Conservation (phyloP, 1,140 invertebrate genomes). For the Charaxes varanes region DNA sequence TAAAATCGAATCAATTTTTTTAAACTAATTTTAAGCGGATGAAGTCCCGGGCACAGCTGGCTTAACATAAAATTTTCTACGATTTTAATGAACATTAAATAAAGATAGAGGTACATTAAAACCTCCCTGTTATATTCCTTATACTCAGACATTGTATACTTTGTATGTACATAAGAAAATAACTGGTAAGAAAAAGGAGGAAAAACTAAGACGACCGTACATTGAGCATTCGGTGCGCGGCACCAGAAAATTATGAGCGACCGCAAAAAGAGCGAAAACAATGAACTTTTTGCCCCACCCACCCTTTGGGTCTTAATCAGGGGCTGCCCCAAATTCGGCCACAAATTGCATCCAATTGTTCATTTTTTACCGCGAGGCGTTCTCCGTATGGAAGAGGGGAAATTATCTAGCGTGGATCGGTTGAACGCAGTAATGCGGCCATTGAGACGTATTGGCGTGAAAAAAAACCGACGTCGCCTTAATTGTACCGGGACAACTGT, state of each 20-base stretch:
- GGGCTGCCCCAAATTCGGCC: constrained; percentile 61
- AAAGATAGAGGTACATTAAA: too few species aligned
- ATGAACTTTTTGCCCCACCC: constrained; percentile 41
- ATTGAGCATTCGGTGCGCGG: too few species aligned
- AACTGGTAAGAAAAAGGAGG: too few species aligned
- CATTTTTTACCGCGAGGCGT: constrained; percentile 65
- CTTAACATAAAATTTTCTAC: too few species aligned
- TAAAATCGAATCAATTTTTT: too few species aligned
- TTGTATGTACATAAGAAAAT: too few species aligned
- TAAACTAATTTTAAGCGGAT: too few species aligned
- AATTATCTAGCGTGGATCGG: constrained; percentile 46
- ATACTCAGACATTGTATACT: too few species aligned
- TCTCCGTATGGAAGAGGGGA: constrained; percentile 42
- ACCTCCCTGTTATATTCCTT: too few species aligned
- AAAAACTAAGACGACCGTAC: too few species aligned
- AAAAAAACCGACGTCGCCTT: constrained; percentile 26
- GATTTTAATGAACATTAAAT: too few species aligned
- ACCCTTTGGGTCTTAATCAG: constrained; percentile 59
- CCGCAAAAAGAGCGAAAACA: constrained; percentile 56
- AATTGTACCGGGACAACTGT: constrained; percentile 30
- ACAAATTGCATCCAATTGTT: constrained; percentile 73
- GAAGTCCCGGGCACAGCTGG: too few species aligned
- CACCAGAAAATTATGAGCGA: constrained; percentile 28
- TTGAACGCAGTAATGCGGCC: constrained; percentile 43
- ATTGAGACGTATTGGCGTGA: constrained; percentile 54